phyloP scores from a whole-genome alignment of 2,888 invertebrate genomes.

The Mythimna vitellina region DNA sequence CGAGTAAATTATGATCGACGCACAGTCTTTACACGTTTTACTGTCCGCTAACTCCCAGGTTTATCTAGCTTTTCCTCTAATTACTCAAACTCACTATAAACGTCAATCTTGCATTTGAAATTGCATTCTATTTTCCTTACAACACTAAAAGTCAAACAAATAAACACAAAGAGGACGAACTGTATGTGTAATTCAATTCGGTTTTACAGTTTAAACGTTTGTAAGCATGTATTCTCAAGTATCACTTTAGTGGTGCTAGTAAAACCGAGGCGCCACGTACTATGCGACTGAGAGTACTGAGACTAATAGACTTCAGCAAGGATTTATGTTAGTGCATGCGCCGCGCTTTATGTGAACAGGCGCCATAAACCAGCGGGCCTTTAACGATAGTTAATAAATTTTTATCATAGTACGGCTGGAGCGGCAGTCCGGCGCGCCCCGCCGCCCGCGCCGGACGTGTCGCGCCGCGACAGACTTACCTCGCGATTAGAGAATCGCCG shows the following conservation, averaged over 20 bases:
- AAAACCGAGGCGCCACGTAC: slow-evolving; percentile 70
- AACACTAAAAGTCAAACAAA: slow-evolving; percentile 63
- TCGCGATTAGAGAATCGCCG: slow-evolving; percentile 59
- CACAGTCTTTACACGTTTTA: slow-evolving; percentile 3
- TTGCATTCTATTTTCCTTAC: slow-evolving; percentile 61
- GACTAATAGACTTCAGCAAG: slow-evolving; percentile 88
- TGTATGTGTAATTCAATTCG: slow-evolving; percentile 74
- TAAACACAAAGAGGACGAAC: slow-evolving; percentile 68
- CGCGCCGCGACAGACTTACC: slow-evolving; percentile 13
- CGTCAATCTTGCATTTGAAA: slow-evolving; percentile 60
- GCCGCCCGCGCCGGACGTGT: slow-evolving; percentile 69
- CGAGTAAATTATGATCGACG: slow-evolving; percentile 1
- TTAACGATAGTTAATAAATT: slow-evolving; percentile 87
- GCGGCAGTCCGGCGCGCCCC: slow-evolving; percentile 50
- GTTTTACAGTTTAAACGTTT: slow-evolving; percentile 75
- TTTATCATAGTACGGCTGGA: slow-evolving; percentile 82
- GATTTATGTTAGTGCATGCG: slow-evolving; percentile 84
- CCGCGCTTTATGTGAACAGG: slow-evolving; percentile 82
- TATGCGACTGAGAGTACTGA: slow-evolving; percentile 92
- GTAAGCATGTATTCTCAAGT: slow-evolving; percentile 69
- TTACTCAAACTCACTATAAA: slow-evolving; percentile 48
- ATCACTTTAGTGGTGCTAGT: slow-evolving; percentile 74
- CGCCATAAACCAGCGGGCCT: slow-evolving; percentile 82
- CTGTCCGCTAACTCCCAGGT: not conserved
- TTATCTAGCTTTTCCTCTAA: slow-evolving; percentile 34